Percentiles rank a stretch among this genome's conserved stretches.
Conservation (phyloP, 1,140 invertebrate species). For the Tetranychus urticae region DNA sequence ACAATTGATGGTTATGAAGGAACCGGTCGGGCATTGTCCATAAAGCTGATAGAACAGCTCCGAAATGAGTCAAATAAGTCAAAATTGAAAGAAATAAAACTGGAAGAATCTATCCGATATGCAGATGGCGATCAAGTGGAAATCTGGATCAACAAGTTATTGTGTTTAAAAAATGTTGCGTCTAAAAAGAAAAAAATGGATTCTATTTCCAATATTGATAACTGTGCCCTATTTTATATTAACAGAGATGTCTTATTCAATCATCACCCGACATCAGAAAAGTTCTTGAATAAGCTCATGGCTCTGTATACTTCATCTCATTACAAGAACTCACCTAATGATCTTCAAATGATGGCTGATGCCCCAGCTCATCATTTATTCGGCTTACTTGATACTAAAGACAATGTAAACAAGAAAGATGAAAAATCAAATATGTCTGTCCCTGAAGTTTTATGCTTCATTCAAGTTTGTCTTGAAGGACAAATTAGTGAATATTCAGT, state of each 20-base stretch:
- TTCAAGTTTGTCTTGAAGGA: slow-evolving; percentile 73
- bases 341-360: slow-evolving; percentile 94
- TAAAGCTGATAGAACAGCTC: slow-evolving; percentile 82
- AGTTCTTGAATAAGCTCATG: slow-evolving; percentile 74
- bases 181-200: too few relatives aligned
- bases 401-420: slow-evolving; percentile 4
- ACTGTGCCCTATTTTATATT: slow-evolving; percentile 52
- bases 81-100: slow-evolving; percentile 23
- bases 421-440: slow-evolving; percentile 18
- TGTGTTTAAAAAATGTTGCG: slow-evolving; percentile 49
- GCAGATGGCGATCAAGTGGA: slow-evolving; percentile 65
- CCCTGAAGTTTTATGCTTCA: slow-evolving; percentile 58
- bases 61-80: slow-evolving; percentile 27
- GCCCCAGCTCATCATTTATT: slow-evolving; percentile 94
- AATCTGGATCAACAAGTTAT: slow-evolving; percentile 63
- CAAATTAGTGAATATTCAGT: slow-evolving; percentile 61
- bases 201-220: slow-evolving; percentile 28
- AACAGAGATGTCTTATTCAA: slow-evolving; percentile 82
- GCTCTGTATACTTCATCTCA: slow-evolving; percentile 88
- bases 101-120: slow-evolving; percentile 91
- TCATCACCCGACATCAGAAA: slow-evolving; percentile 83
- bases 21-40: slow-evolving; percentile 76
- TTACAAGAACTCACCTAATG: slow-evolving; percentile 98
- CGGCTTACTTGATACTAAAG: slow-evolving; percentile 39
- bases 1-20: slow-evolving; percentile 98